Conservation (phyloP, 92 coral and sea anemone species). For the Palythoa grandiflora region DNA sequence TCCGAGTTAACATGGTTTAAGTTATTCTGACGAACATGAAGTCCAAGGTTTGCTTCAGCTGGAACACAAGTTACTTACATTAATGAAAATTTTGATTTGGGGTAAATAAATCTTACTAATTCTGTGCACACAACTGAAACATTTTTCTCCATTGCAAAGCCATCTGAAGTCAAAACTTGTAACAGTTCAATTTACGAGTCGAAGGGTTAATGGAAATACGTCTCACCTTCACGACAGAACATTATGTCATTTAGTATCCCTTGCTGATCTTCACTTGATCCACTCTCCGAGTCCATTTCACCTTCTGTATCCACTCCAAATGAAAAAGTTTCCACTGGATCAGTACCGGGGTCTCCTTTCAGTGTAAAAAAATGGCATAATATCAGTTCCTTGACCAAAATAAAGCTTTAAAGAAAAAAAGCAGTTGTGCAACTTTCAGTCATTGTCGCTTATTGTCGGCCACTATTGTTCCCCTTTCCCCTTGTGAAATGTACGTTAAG, state of each 20-base stretch:
- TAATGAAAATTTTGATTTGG: neutral
- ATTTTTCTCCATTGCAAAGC: no score
- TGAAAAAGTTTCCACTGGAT: neutral
- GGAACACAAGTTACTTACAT: neutral
- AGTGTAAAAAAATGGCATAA: neutral
- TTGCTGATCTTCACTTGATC: constrained; percentile 46
- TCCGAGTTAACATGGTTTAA: neutral
- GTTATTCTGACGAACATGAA: neutral
- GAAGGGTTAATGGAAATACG: neutral
- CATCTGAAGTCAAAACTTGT: no score
- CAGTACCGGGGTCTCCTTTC: neutral
- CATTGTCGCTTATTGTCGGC: no score
- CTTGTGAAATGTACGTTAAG: no score
- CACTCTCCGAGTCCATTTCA: constrained; percentile 42
- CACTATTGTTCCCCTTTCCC: no score
- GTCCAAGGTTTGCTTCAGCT: constrained; percentile 6
- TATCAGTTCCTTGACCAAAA: no score
- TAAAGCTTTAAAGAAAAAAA: no score
- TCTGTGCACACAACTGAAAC: neutral
- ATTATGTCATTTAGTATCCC: constrained; percentile 32
- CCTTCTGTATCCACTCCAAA: constrained; percentile 27
- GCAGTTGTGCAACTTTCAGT: no score
- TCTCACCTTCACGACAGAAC: constrained; percentile 31
- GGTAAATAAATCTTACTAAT: neutral
- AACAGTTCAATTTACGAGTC: no score